Evolutionary conservation across 2,888 invertebrate genomes (phyloP), one percentile per base, ranked within the genome.

Genomic region (Xanthia icteritia): DNA sequence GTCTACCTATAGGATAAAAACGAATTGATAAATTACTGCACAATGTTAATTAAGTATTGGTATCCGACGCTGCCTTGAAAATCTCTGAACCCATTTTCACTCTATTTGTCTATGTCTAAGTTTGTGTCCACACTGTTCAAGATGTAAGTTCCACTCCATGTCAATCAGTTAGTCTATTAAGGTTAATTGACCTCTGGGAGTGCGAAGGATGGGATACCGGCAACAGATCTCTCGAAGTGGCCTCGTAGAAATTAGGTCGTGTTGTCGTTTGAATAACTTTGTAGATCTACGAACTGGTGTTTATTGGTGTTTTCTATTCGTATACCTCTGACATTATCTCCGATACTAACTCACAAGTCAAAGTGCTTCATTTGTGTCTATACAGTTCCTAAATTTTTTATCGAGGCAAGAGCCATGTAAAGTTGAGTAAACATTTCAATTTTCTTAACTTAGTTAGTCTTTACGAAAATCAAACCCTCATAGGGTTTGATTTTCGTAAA

Each of bases 21-120:
- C 17, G n/a, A n/a, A n/a, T 45, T 66, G 39, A 73, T 73, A 31
- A 71, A 45, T 56, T 15, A 36, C 27, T 36, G 36, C 56, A 58
- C 27, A 73, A 27, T 58, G 4, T 45, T 36, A 27, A 66, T 48
- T 15, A 8, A 8, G 20, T 20, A 17, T 17, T n/a, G 6, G 5
- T 60, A 68, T 68, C 20, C 20, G 42, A 23, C 6, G 13, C 27
- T 15, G 9, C 36, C 36, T 74, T 48, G 39, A 74, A 74, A 11
- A 70, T 31, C 27, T 31, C 20, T 31, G 31, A 1, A 2, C 45
- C 31, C 23, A 45, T 6, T 8, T 23, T 23, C 2, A 70, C 15
- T 54, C 17, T 77, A 20, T 51, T 61, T 76, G 60, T 31, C 15
- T 31, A 20, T 45, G 27, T n/a, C 17, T 23, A 56, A 65, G n/a